Evolutionary conservation across 2,888 invertebrate genomes (phyloP), one percentile per base, ranked within the genome.

Genomic region (Brenthis daphne): DNA sequence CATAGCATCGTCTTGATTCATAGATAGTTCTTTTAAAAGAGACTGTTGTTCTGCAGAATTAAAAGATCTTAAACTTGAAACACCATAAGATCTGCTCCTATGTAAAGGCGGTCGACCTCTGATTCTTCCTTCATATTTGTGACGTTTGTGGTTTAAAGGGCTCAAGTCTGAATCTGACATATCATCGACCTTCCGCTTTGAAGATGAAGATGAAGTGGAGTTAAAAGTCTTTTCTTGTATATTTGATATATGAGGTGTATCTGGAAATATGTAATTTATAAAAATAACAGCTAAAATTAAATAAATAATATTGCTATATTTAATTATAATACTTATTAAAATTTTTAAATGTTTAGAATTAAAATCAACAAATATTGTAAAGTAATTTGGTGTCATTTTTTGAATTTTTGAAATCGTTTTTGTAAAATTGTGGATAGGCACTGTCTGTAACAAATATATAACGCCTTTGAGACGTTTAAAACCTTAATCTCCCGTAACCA

Each of bases 101-200:
- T 85, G 80, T 14, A 93, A 75, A 1, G 93, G 92, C 1, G 93
- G 92, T 68, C 93, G 80, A 0, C 90, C 90, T 43, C 82, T 76
- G 65, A 93, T 90, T 69, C 88, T 83, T 13, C 88, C 91, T 43
- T 88, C 85, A 72, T 85, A 92, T 63, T 89, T 92, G 29, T 88
- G 85, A 11, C 87, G 83, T 70, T 93, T 93, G 70, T 90, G 89
- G 74, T 89, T 90, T 2, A 92, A 65, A 0, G 93, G 93, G 71
- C 92, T 92, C 5, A 78, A 64, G 1, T 86, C 87, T 0, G 79
- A 75, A 67, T 91, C 91, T 0, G 87, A 83, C 43, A 88, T 75
- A 12, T 89, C 89, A 0, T 84, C 82, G 16, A 81, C 84, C 74
- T 92, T 92, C 0, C 92, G 79, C 70, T 92, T 92, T 0, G 86